Evolutionary conservation across 2,888 invertebrate species (phyloP).

Genomic region (Phalera bucephala): DNA sequence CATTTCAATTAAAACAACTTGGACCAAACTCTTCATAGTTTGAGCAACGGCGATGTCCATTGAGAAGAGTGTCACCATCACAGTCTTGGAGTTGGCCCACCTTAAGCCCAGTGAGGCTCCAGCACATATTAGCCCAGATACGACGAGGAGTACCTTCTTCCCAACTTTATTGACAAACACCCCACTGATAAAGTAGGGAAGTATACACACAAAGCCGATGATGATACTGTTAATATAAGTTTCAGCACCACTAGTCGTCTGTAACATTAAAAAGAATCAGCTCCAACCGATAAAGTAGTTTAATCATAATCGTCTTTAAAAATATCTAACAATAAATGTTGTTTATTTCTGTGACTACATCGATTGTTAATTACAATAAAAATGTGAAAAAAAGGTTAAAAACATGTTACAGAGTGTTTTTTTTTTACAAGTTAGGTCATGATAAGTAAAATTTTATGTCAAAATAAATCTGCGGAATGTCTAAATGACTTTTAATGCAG

Average conservation of each 20-base stretch:
- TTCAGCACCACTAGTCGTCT: slow-evolving; percentile 45
- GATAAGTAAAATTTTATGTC: no score
- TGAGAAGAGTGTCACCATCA: slow-evolving; percentile 53
- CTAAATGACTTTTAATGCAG: no score
- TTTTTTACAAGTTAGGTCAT: no score
- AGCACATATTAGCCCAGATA: slow-evolving; percentile 31
- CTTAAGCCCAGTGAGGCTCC: slow-evolving; percentile 39
- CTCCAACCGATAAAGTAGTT: neutral
- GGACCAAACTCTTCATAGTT: slow-evolving; percentile 44
- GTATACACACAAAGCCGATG: slow-evolving; percentile 39
- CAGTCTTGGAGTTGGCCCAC: slow-evolving; percentile 46
- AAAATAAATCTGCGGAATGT: no score
- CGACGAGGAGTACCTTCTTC: slow-evolving; percentile 45
- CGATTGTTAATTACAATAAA: no score
- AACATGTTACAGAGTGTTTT: no score
- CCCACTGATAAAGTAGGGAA: slow-evolving; percentile 42
- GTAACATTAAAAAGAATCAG: slow-evolving; percentile 18
- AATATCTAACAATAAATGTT: no score
- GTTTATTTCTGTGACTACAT: no score
- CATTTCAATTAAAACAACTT: slow-evolving; percentile 44
- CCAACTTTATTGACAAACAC: slow-evolving; percentile 47
- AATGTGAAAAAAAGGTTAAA: no score
- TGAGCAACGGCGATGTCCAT: slow-evolving; percentile 45
- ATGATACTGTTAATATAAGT: slow-evolving; percentile 53
- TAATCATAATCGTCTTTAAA: neutral